Conservation (phyloP, 2,113 vertebrate species). For the Ameiurus melas region DNA sequence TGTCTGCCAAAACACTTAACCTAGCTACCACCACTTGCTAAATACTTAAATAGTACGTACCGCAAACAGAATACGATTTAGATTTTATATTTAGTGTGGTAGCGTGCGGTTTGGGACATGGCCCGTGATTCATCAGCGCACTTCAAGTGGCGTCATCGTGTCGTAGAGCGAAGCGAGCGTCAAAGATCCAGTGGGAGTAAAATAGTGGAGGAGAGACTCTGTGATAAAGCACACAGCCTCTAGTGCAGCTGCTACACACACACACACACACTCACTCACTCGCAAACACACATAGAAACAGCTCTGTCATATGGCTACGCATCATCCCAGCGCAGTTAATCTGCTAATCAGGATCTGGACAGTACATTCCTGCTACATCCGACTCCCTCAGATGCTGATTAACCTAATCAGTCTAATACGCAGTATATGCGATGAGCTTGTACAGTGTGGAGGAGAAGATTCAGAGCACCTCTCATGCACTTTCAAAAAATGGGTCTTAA, state of each 20-base stretch:
- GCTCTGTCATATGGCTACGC: background rate
- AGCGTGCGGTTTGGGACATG: background rate
- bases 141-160: background rate
- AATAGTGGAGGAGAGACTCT: slow-evolving; percentile 20
- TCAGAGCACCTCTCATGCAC: background rate
- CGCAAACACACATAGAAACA: background rate
- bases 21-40: background rate
- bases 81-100: background rate
- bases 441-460: background rate
- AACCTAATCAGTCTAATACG: background rate
- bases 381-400: slow-evolving; percentile 13
- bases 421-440: background rate
- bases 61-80: background rate
- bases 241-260: slow-evolving; percentile 2
- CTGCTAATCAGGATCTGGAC: slow-evolving; percentile 30
- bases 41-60: background rate
- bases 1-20: slow-evolving; percentile 1
- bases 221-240: background rate
- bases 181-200: slow-evolving; percentile 15
- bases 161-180: background rate
- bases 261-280: slow-evolving; percentile 11
- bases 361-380: slow-evolving; percentile 12
- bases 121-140: background rate
- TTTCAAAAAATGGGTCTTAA: background rate
- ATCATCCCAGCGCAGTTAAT: slow-evolving; percentile 16